A percentile compares a stretch with the other conserved stretches of the same genome.
Conservation (phyloP, 2,888 invertebrate genomes). For the Rhopalosiphum nymphaeae region DNA sequence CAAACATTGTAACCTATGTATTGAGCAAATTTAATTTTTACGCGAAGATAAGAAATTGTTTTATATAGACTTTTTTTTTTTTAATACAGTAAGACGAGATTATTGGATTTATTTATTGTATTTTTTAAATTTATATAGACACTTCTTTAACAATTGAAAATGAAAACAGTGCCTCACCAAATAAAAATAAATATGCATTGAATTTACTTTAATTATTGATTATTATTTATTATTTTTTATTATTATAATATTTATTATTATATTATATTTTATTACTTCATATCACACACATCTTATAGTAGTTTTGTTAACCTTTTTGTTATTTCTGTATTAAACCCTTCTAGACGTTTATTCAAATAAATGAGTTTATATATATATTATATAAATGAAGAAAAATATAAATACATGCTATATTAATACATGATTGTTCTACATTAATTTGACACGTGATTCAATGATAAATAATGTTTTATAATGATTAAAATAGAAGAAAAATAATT, state of each 20-base stretch:
- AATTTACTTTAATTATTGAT: too few species aligned
- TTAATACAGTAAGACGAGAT: background rate
- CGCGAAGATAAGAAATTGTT: background rate
- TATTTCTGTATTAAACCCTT: too few species aligned
- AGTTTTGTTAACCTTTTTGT: too few species aligned
- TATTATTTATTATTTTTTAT: too few species aligned
- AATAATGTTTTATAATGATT: background rate
- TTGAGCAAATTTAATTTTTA: background rate
- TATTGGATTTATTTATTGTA: background rate
- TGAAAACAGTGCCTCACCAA: background rate
- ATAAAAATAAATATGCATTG: background rate
- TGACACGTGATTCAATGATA: background rate
- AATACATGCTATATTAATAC: background rate
- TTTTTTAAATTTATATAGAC: background rate
- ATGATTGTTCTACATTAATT: background rate
- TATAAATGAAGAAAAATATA: background rate
- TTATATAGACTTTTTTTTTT: background rate
- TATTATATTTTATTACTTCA: too few species aligned
- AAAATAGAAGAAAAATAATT: background rate
- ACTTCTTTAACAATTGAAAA: background rate
- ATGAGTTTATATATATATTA: background rate
- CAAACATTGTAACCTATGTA: too few species aligned
- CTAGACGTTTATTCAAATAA: too few species aligned
- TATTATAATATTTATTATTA: too few species aligned
- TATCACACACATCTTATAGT: too few species aligned